Conservation (phyloP, 2,113 vertebrate genomes). For the Siniperca knerii region DNA sequence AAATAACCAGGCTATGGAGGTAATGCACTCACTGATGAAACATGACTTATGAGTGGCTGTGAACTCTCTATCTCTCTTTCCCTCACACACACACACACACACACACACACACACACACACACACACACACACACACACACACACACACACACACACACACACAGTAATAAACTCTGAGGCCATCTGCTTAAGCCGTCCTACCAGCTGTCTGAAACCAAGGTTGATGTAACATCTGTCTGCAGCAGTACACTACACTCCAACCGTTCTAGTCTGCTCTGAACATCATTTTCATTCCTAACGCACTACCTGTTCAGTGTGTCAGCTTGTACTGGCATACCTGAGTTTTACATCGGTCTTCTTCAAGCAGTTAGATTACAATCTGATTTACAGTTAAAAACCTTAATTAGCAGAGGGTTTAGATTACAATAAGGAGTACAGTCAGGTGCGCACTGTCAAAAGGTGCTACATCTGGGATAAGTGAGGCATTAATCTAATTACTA, state of each 20-base stretch:
- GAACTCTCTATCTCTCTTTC: background rate
- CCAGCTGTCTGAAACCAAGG: slow-evolving; percentile 81
- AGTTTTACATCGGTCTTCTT: background rate
- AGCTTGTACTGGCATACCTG: too few species aligned
- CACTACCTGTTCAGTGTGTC: background rate
- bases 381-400: background rate
- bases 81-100: background rate
- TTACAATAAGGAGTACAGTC: background rate
- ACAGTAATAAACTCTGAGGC: slow-evolving; percentile 63
- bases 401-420: background rate
- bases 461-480: background rate
- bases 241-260: slow-evolving; percentile 17
- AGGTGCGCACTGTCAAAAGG: background rate
- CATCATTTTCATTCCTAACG: background rate
- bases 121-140: slow-evolving; percentile 28
- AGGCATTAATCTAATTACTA: background rate
- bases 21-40: background rate
- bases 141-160: slow-evolving; percentile 30
- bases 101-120: background rate
- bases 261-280: background rate
- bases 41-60: slow-evolving; percentile 12
- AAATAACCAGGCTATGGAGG: background rate
- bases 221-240: slow-evolving; percentile 53
- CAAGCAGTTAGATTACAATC: background rate
- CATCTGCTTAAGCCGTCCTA: slow-evolving; percentile 86